These are phyloP conservation scores for Ophioninae sp. DNA, from an alignment of 2,888 invertebrate species.

Conservation along the genomic window DNA sequence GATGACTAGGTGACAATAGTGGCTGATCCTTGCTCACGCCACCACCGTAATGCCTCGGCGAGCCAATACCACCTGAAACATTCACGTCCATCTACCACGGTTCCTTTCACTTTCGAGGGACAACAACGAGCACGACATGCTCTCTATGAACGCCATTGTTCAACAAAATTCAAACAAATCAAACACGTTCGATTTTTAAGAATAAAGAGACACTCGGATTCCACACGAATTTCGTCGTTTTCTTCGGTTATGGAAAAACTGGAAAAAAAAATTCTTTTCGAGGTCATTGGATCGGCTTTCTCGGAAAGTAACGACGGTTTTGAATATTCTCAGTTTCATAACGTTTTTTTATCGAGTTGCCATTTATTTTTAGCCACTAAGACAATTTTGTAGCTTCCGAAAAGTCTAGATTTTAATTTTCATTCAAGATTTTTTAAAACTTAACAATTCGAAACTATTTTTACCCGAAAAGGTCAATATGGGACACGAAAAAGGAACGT, in stretches of 20 bases:
- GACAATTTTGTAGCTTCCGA: no score
- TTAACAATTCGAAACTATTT: no score
- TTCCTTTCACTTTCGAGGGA: constrained; percentile 33
- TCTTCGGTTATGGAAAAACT: background rate
- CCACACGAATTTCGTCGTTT: background rate
- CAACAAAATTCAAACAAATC: background rate
- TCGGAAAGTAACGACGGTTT: no score
- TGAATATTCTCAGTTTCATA: no score
- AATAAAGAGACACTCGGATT: background rate
- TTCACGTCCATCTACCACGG: constrained; percentile 68
- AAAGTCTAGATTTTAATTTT: no score
- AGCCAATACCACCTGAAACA: constrained; percentile 85
- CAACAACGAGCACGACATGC: constrained; percentile 47
- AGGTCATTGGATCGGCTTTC: background rate
- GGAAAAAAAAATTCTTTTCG: background rate
- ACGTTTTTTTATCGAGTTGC: no score
- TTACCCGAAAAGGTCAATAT: no score
- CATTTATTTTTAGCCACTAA: no score
- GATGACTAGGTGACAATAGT: constrained; percentile 83
- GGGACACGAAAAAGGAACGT: no score
- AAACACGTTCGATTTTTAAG: background rate
- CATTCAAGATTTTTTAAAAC: no score
- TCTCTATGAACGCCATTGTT: constrained; percentile 20
- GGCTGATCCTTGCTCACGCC: constrained; percentile 81
- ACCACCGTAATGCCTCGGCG: constrained; percentile 83